These are phyloP conservation scores for Stratiomys singularior DNA, from an alignment of 2,888 invertebrate genomes.

Conservation along the genomic window DNA sequence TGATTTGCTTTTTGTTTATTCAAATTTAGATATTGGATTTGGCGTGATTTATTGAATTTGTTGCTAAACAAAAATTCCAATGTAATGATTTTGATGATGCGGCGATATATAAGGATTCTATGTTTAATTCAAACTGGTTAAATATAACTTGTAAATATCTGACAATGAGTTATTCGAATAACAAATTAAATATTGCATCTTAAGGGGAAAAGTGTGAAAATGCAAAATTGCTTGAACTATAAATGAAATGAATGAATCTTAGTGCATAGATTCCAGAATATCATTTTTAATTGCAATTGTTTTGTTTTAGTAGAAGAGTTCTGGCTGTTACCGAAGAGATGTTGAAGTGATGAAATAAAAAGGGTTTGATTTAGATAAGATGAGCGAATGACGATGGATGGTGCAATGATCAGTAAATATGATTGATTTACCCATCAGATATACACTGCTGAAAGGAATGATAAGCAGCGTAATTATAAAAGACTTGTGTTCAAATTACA, in stretches of 20 bases:
- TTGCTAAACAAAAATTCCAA: slow-evolving; percentile 37
- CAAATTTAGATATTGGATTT: background rate
- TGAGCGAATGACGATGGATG: slow-evolving; percentile 21
- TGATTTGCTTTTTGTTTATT: slow-evolving; percentile 26
- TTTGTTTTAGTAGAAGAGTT: slow-evolving; percentile 6
- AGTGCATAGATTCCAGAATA: background rate
- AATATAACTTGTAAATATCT: background rate
- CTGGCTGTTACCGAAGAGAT: background rate
- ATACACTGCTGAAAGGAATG: background rate
- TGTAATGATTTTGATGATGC: slow-evolving; percentile 39
- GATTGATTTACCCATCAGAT: background rate
- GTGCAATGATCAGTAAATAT: background rate
- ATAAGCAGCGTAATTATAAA: background rate
- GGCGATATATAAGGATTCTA: slow-evolving; percentile 6
- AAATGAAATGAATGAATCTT: background rate
- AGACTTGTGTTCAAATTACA: background rate
- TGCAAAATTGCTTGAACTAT: background rate
- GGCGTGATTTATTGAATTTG: slow-evolving; percentile 19
- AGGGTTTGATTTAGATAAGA: background rate
- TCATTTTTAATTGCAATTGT: background rate
- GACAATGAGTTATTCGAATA: background rate
- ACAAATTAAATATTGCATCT: slow-evolving; percentile 21
- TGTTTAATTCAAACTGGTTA: background rate
- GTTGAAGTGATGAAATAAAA: slow-evolving; percentile 5
- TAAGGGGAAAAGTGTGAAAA: background rate